Conservation (phyloP, 1,140 invertebrate species). For the Spodoptera frugiperda region DNA sequence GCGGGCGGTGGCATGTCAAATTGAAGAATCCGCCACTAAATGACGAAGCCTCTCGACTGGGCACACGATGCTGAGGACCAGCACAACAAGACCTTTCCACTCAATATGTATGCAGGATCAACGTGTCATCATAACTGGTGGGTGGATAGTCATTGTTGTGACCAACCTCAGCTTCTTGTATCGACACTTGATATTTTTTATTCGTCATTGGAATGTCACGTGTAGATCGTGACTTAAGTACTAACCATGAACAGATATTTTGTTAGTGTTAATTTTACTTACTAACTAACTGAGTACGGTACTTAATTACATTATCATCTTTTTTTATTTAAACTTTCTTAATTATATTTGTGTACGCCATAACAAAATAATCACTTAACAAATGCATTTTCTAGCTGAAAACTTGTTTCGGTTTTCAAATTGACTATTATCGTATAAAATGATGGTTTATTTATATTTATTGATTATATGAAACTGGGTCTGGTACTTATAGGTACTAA, state of each 20-base stretch:
- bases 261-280: not conserved
- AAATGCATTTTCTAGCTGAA: too few species aligned
- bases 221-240: constrained; percentile 29
- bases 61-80: constrained; percentile 54
- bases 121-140: constrained; percentile 5
- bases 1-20: constrained; percentile 67
- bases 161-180: constrained; percentile 39
- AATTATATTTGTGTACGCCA: not conserved
- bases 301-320: too few species aligned
- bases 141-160: constrained; percentile 26
- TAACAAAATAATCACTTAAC: too few species aligned
- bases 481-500: too few species aligned
- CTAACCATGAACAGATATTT: not conserved
- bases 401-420: too few species aligned
- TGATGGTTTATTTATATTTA: too few species aligned
- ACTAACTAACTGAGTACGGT: not conserved
- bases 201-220: constrained; percentile 73
- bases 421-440: too few species aligned
- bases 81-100: constrained; percentile 50
- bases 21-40: constrained; percentile 63
- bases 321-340: not conserved
- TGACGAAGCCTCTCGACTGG: constrained; percentile 65
- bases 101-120: constrained; percentile 47
- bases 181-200: constrained; percentile 63
- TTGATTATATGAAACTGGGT: too few species aligned